Conservation (phyloP, 1,140 invertebrate genomes). For the Dendrolimus punctatus region DNA sequence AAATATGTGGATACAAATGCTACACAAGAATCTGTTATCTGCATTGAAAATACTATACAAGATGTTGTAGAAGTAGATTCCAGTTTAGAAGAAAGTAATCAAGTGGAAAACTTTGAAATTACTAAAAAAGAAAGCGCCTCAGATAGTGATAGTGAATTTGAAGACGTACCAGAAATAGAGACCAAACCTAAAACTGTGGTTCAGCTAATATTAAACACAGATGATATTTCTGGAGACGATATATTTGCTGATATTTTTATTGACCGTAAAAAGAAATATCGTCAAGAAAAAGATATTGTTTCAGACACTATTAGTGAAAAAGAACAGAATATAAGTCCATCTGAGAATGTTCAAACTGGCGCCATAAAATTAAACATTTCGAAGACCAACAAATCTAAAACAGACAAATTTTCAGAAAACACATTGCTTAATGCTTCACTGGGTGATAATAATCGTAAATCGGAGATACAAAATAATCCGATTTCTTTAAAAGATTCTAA, state of each 20-base stretch:
- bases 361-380: no score
- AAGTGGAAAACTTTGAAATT: conserved; percentile 15
- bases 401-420: no score
- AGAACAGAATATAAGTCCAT: no score
- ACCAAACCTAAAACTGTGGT: conserved; percentile 35
- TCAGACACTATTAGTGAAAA: no score
- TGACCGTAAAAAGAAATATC: conserved; percentile 8
- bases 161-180: conserved; percentile 68
- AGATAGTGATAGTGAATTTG: conserved; percentile 71
- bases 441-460: no score
- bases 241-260: conserved; percentile 79
- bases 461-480: no score
- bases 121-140: conserved; percentile 13
- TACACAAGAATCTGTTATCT: conserved; percentile 38
- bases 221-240: conserved; percentile 72
- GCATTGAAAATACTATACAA: conserved; percentile 27
- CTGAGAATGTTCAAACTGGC: no score
- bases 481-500: no score
- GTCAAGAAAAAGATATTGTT: neutral
- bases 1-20: conserved; percentile 18
- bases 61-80: conserved; percentile 37
- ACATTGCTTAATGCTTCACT: no score
- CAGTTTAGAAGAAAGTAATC: conserved; percentile 31
- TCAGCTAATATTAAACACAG: conserved; percentile 43
- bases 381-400: no score